Percentiles rank a stretch among this genome's conserved stretches.
Conservation (phyloP, 2,888 invertebrate species). For the Octonoba sinensis region DNA sequence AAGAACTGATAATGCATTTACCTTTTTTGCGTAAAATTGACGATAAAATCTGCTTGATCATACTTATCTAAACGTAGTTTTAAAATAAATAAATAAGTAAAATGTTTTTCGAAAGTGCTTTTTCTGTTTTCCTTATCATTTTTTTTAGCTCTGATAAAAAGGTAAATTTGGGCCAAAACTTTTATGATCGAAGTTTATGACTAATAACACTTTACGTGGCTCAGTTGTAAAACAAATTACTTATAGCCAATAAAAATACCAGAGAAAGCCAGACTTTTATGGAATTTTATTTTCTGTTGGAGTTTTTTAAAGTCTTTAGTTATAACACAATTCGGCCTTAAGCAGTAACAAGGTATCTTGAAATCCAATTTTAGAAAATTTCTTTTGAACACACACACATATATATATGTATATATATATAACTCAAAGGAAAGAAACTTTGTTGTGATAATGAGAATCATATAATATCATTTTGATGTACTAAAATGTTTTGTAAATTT, state of each 20-base stretch:
- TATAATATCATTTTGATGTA: no score
- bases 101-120: not conserved
- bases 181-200: constrained; percentile 61
- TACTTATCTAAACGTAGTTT: constrained; percentile 48
- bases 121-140: constrained; percentile 53
- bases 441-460: no score
- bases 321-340: constrained; percentile 25
- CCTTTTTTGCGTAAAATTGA: constrained; percentile 1
- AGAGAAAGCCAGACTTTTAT: constrained; percentile 7
- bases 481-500: no score
- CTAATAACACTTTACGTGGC: constrained; percentile 53
- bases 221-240: constrained; percentile 55
- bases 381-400: no score
- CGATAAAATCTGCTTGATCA: constrained; percentile 54
- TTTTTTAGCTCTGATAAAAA: constrained; percentile 34
- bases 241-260: constrained; percentile 47
- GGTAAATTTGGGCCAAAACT: constrained; percentile 26
- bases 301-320: constrained; percentile 12
- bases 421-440: no score
- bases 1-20: constrained; percentile 46
- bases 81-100: constrained; percentile 24
- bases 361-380: constrained; percentile 25
- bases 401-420: no score
- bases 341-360: constrained; percentile 17
- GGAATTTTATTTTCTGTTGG: not conserved